Evolutionary conservation across 2,797 vertebrate species (phyloP).

Genomic region (Tadarida brasiliensis): DNA sequence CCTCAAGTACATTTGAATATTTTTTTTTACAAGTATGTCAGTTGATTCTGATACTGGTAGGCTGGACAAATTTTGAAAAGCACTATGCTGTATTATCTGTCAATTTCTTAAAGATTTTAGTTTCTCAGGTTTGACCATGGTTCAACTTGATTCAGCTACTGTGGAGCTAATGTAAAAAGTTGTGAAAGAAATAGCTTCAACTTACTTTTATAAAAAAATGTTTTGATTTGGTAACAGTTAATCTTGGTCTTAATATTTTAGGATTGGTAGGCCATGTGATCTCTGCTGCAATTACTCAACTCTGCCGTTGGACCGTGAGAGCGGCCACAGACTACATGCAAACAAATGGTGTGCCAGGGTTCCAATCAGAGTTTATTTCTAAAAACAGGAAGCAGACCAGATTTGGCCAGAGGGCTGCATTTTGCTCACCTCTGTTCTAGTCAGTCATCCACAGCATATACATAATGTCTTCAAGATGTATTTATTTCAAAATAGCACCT

Average conservation of each 20-base stretch:
- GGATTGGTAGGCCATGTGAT: not conserved
- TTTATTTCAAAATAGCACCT: constrained; percentile 5
- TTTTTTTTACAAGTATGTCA: not conserved
- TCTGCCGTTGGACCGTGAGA: not conserved
- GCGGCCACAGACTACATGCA: not conserved
- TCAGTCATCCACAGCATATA: not conserved
- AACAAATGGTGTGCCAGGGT: not conserved
- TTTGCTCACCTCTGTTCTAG: not conserved
- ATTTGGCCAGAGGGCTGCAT: not conserved
- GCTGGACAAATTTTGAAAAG: not conserved
- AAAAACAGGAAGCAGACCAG: not conserved
- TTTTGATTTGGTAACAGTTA: not conserved
- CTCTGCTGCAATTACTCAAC: not conserved
- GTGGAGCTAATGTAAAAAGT: not conserved
- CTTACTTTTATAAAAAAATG: not conserved
- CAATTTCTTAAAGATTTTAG: not conserved
- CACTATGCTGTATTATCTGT: not conserved
- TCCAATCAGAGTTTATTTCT: not conserved
- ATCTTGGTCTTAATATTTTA: constrained; percentile 18
- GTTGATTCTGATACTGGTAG: not conserved
- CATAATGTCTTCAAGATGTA: constrained; percentile 17
- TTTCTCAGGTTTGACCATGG: not conserved
- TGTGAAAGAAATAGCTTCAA: not conserved
- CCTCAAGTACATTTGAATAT: not conserved
- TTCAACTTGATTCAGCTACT: not conserved